phyloP scores from a whole-genome alignment of 2,888 invertebrate genomes.

The Cerceris ruficornis region DNA sequence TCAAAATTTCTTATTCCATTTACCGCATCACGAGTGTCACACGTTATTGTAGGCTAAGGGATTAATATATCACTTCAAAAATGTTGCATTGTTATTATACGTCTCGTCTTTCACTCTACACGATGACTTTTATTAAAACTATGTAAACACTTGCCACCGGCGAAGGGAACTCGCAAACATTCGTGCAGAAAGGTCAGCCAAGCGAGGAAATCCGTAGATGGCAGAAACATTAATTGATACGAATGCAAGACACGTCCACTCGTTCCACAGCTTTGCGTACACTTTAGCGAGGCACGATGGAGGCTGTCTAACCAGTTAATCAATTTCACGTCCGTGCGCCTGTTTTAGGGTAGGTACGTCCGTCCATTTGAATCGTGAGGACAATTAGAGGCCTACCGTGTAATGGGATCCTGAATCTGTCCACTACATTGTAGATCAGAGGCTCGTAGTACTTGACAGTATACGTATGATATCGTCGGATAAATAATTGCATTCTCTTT shows the following conservation, averaged over 20 bases:
- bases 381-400: conserved; percentile 61
- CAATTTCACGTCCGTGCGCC: conserved; percentile 68
- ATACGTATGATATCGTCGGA: conserved; percentile 22
- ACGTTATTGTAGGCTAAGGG: too few relatives aligned
- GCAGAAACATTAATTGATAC: conserved; percentile 32
- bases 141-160: too few relatives aligned
- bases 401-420: conserved; percentile 58
- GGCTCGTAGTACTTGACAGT: conserved; percentile 57
- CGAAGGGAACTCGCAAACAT: background rate
- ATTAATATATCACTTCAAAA: too few relatives aligned
- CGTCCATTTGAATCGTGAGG: conserved; percentile 61
- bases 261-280: conserved; percentile 53
- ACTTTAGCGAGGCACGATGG: conserved; percentile 52
- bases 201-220: background rate
- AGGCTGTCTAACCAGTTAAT: conserved; percentile 63
- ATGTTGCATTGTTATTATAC: too few relatives aligned
- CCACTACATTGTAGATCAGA: conserved; percentile 57
- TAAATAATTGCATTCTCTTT: conserved; percentile 30
- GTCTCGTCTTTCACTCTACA: too few relatives aligned
- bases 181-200: background rate
- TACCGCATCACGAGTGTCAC: too few relatives aligned
- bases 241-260: conserved; percentile 26
- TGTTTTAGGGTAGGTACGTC: conserved; percentile 61
- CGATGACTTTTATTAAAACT: too few relatives aligned
- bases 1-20: too few relatives aligned